Base-by-base conservation (phyloP, 2,888 invertebrate genomes). In the Drosophila multiciliata region DNA sequence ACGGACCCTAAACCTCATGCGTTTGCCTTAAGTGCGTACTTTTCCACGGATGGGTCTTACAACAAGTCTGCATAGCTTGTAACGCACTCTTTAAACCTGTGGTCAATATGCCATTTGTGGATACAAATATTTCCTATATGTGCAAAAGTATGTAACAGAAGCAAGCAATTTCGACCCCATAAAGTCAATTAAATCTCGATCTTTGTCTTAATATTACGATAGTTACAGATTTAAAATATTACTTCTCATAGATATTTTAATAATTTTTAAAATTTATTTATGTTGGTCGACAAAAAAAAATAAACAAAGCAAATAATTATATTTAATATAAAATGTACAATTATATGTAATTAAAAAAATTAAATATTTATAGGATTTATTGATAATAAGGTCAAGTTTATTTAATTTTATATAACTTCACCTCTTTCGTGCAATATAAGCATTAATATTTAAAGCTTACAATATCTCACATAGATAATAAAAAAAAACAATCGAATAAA, bases 1-100 rank as follows among this genome's bases (percentile, higher is more conserved):
- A 60, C 50, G 67, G 66, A 54, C 42, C 48, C 66, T 58, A 62
- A 57, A 42, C 42, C 69, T 58, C 63, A 66, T 80, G 78, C 67
- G 67, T 66, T 61, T 60, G 50, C 65, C 53, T 64, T 38, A 66
- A 75, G 59, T 66, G 60, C 40, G 45, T 62, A 23, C 61, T 35
- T 64, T 32, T 15, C 23, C 26, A n/a, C 12, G 8, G 9, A 26
- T 26, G 60, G 57, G 63, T 36, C 59, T 35, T n/a, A 60, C 36
- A 58, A 64, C 40, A 63, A 67, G 50, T 17, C 29, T 20, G n/a
- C 1, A 20, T 9, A 66, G 50, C 17, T 64, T 63, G 77, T 32
- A 53, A 62, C 75, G 29, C 26, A 49, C 6, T 64, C 45, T 23
- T 45, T 8, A 45, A 45, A 8, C 15, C 45, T 7, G 8, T 45